Evolutionary conservation across 2,888 invertebrate species (phyloP).

Genomic region (Branchellion lobata): DNA sequence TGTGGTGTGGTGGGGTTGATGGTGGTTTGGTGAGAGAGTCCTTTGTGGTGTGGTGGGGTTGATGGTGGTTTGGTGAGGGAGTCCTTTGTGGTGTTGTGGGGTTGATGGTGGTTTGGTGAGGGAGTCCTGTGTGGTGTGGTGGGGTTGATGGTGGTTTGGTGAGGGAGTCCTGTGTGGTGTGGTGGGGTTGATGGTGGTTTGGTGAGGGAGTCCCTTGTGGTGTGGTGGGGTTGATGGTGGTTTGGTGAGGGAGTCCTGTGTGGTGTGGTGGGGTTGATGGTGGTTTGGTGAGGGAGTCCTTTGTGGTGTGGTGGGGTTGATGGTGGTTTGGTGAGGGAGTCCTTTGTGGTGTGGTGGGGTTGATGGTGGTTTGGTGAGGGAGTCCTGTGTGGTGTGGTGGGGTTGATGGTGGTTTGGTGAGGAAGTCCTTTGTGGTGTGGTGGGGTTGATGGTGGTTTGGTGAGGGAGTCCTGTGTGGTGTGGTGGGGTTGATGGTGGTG

Average conservation of each 20-base stretch:
- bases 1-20: background rate
- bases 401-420: too few species aligned
- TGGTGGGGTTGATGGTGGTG: background rate
- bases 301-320: background rate
- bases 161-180: constrained; percentile 67
- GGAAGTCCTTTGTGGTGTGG: constrained; percentile 68
- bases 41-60: background rate
- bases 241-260: too few species aligned
- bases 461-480: background rate
- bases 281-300: background rate
- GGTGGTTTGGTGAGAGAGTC: background rate
- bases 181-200: background rate
- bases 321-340: too few species aligned
- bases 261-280: background rate
- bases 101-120: background rate
- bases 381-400: background rate
- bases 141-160: too few species aligned
- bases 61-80: too few species aligned
- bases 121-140: background rate
- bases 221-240: background rate
- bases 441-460: background rate
- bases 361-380: background rate
- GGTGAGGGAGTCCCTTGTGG: background rate
- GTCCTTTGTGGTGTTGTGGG: constrained; percentile 65
- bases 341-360: constrained; percentile 61